Evolutionary conservation across 2,113 vertebrate genomes (phyloP), one percentile per base, ranked within the genome.

Genomic region (Neolamprologus hecqui): DNA sequence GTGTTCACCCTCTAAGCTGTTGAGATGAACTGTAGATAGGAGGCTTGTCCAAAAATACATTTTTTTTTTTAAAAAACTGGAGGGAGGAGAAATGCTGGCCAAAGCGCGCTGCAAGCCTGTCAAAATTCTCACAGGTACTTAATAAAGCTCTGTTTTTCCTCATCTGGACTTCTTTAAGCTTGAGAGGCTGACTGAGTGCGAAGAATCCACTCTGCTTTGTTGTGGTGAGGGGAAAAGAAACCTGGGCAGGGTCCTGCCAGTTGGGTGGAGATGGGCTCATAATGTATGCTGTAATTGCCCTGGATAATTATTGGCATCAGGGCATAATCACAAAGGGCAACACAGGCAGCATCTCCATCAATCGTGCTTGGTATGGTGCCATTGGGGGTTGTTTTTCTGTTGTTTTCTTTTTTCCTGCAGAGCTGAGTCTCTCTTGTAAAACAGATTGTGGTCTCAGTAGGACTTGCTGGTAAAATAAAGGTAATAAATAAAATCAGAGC

Each of bases 221-320:
- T 87, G 84, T 79, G 83, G 73, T 49, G 58, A 54, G 23, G 68
- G 68, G 21, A 84, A 26, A 79, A n/a, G 28, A 19, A 75, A 53
- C 23, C 35, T 57, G 54, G 53, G 86, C 33, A 60, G 49, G 53
- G 75, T 37, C 49, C 45, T 89, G 73, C 68, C 87, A 85, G 65
- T 26, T 17, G 86, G 84, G 84, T 86, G 89, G 87, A 91, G 82
- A 81, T 84, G 37, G 51, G 63, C 83, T 89, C 40, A 84, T 85
- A 83, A 89, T 79, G 53, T 86, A 53, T 40, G 70, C 90, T 86
- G 87, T 91, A 93, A 94, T 94, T 94, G 84, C 53, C 23, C 33
- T 80, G 80, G 47, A 40, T 91, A 92, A 94, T 95, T 88, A 90
- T 88, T 84, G 88, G 83, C 68, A 85, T 90, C 49, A 49, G 42